Percentiles rank a stretch among this genome's conserved stretches.
phyloP scores from a whole-genome alignment of 2,888 invertebrate genomes.

The Holacanthella duospinosa region DNA sequence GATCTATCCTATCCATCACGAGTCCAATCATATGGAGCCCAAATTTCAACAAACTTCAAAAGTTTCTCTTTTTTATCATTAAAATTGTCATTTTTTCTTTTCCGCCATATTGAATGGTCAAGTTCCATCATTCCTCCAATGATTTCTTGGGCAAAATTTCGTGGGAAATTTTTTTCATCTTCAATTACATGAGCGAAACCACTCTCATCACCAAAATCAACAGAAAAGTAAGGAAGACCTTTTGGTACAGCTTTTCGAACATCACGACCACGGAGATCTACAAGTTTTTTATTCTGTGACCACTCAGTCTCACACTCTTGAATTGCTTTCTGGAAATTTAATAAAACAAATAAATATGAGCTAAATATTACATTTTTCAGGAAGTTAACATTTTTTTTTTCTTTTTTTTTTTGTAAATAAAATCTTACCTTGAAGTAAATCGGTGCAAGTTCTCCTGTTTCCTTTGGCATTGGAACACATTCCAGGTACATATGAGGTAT shows the following conservation, averaged over 20 bases:
- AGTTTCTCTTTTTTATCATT: constrained; percentile 67
- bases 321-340: constrained; percentile 64
- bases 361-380: not conserved
- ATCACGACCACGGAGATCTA: constrained; percentile 58
- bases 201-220: constrained; percentile 79
- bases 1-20: constrained; percentile 13
- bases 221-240: constrained; percentile 87
- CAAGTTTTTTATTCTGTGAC: constrained; percentile 85
- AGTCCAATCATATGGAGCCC: constrained; percentile 43
- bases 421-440: constrained; percentile 75
- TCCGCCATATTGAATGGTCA: constrained; percentile 74
- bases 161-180: constrained; percentile 74
- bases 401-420: too few relatives aligned
- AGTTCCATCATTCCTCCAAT: constrained; percentile 90
- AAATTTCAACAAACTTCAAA: constrained; percentile 57
- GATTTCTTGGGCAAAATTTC: constrained; percentile 87
- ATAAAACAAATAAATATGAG: not conserved
- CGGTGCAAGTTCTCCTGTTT: constrained; percentile 76
- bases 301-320: constrained; percentile 91
- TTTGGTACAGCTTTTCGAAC: constrained; percentile 76
- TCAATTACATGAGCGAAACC: constrained; percentile 97
- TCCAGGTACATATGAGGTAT: constrained; percentile 78
- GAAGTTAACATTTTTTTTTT: constrained; percentile 1
- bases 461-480: constrained; percentile 74
- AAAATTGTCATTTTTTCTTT: constrained; percentile 62